Evolutionary conservation across 2,888 invertebrate genomes (phyloP), one percentile per base, ranked within the genome.

Genomic region (Drosophila borealis): DNA sequence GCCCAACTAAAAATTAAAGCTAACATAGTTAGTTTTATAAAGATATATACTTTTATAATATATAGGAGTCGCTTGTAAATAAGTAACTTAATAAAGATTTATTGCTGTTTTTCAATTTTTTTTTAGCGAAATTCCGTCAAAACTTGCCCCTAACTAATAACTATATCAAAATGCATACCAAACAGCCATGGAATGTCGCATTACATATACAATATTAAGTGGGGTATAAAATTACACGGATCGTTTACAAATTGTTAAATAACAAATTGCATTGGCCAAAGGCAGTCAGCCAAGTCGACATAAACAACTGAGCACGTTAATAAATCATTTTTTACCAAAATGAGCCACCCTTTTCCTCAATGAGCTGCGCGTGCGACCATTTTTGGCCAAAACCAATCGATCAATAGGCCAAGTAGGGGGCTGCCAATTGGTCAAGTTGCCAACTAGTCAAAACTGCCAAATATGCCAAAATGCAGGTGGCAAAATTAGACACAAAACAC

Each of bases 401-500:
- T 88, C 89, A 88, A 79, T 87, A 55, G 64, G 36, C 79, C 84
- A 81, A 78, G 65, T 81, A 70, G 44, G 73, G 69, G 53, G 61
- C 69, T 45, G 74, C 41, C 77, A 80, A 69, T 73, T 76, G 75
- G 75, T 62, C 75, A 72, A 61, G 68, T 76, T 73, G 68, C 67
- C 66, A 67, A 72, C 55, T 60, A 46, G 62, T 64, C 51, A 33
- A 53, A 39, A 29, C 80, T 74, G 79, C 81, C 86, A 83, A 85
- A 85, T 78, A 81, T 78, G 88, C 82, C 89, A 84, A 87, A 77
- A 87, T 80, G 82, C 85, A 87, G 87, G 89, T 87, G 87, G 85
- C 88, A 87, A 87, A 89, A 89, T 82, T 89, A 82, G 87, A 85
- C 85, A 89, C 70, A 82, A 80, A 80, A 85, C 74, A 84, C 74